These are phyloP conservation scores for Echinops telfairi DNA, from an alignment of 2,113 vertebrate genomes.

Conservation along the genomic window DNA sequence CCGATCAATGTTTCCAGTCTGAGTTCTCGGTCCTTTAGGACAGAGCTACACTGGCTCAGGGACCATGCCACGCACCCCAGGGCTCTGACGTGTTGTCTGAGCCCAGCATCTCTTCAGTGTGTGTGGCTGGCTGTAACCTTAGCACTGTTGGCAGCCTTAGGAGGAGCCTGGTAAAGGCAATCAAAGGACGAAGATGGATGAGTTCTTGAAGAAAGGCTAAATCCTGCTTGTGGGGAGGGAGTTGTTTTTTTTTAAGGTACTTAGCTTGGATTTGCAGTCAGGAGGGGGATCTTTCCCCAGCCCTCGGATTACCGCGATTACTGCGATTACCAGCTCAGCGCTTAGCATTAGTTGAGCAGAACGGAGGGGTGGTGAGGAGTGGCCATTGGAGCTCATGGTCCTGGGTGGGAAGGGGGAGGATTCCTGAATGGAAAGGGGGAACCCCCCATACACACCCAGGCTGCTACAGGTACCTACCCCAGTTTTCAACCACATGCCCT, in stretches of 20 bases:
- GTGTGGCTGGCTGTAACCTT: constrained; percentile 72
- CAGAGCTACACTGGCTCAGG: not conserved
- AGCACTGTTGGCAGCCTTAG: constrained; percentile 70
- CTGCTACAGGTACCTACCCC: no score
- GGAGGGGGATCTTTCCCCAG: not conserved
- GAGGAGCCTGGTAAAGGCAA: constrained; percentile 53
- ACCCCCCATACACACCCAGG: no score
- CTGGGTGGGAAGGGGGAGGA: not conserved
- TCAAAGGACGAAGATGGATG: constrained; percentile 57
- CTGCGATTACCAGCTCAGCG: fast-evolving
- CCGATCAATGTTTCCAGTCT: not conserved
- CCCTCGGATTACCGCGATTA: not conserved
- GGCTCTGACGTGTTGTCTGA: not conserved
- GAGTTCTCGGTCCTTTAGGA: not conserved
- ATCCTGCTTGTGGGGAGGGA: not conserved
- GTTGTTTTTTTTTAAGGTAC: no score
- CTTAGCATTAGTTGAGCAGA: not conserved
- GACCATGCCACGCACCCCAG: not conserved
- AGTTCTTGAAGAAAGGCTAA: not conserved
- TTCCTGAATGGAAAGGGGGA: not conserved
- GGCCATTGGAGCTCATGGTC: not conserved
- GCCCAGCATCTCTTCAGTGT: constrained; percentile 63
- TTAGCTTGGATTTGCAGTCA: not conserved
- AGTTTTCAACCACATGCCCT: no score
- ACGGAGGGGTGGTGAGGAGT: not conserved